Conservation (phyloP, 2,113 vertebrate genomes). For the Neodon shergylaensis region DNA sequence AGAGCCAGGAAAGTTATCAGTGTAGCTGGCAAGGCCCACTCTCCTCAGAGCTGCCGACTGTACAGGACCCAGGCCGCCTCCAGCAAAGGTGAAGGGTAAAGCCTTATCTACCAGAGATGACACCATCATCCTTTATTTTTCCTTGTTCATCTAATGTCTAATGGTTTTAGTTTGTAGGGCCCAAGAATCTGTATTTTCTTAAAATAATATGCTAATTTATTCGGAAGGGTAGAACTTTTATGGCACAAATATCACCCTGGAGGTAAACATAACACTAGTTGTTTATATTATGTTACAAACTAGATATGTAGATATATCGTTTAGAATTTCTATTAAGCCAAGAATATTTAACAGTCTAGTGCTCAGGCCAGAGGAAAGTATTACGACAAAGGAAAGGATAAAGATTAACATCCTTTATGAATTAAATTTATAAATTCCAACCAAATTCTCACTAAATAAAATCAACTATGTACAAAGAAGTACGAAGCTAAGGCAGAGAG, state of each 20-base stretch:
- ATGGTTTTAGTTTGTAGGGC: neutral
- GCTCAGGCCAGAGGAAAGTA: neutral
- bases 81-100: neutral
- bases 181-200: neutral
- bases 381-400: neutral
- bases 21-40: neutral
- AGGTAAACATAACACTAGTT: neutral
- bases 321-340: neutral
- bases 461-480: neutral
- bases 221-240: neutral
- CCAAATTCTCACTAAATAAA: neutral
- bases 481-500: neutral
- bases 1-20: conserved; percentile 27
- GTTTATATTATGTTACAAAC: neutral
- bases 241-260: neutral
- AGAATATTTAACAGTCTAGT: neutral
- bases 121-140: neutral
- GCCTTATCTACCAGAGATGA: neutral
- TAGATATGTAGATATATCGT: neutral
- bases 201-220: neutral
- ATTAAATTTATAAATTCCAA: neutral
- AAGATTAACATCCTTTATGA: neutral
- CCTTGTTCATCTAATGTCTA: neutral
- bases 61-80: neutral
- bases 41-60: neutral